Evolutionary conservation across 2,797 vertebrate species (phyloP), one percentile per base, ranked within the genome.

Genomic region (Periophthalmus magnuspinnatus): DNA sequence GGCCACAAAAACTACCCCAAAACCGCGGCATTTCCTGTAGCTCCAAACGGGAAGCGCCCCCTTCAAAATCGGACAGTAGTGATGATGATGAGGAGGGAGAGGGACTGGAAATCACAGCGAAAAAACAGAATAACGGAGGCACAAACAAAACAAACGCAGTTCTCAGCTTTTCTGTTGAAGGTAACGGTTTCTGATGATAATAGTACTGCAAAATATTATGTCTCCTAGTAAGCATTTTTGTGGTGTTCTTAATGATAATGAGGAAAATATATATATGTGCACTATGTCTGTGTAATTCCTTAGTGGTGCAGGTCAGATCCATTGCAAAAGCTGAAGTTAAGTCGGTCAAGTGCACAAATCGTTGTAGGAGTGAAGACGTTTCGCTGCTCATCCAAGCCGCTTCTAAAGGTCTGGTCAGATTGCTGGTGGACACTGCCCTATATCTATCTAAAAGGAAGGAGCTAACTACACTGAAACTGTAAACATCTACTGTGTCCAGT

Each of bases 161-260:
- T 2, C 90, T 94, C 19, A 94, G 93, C 74, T 94, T 94, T 59
- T 76, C 83, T 8, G 79, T 89, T 1, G 91, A 93, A 84, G 88
- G 93, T 94, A 81, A 81, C 8, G 24, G 21, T 4, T 17, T 61
- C 28, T 5, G 16, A 28, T 57, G 1, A 6, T 14, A 36, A 45
- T 41, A 2, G 38, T 11, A 45, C 13, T 45, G 11, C 41, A 45
- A 13, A 45, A 41, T 45, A 41, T 41, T 13, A 19, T 5, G 17
- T 24, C 14, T 24, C 56, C 22, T n/a, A 3, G 14, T 45, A 50
- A 36, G 8, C 17, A n/a, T 38, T 21, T 36, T 16, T 64, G 41
- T 45, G 16, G 45, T 65, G 3, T 64, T 14, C 3, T 64, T 17
- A 5, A 52, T 52, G 17, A n/a, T 19, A n/a, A 52, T 45, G 45